A percentile compares a stretch with the other conserved stretches of the same genome.
phyloP scores from a whole-genome alignment of 2,888 invertebrate species.

The Ectemnius cavifrons region DNA sequence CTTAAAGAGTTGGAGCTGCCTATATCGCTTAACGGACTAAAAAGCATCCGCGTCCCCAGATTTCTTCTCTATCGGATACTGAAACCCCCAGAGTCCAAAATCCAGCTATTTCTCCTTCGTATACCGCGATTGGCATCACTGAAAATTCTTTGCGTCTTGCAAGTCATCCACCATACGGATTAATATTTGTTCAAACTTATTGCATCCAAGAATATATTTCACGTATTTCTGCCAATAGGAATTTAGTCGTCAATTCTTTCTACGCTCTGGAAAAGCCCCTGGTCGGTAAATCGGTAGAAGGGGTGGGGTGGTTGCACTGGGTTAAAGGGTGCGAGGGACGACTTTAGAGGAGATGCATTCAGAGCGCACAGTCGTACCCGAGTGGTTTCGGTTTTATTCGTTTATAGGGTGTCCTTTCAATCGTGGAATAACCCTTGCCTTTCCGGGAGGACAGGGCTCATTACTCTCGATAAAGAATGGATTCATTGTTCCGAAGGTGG shows the following conservation, averaged over 20 bases:
- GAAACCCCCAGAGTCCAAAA: neutral
- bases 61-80: neutral
- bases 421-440: constrained; percentile 66
- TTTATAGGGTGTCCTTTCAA: constrained; percentile 59
- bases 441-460: constrained; percentile 55
- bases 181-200: neutral
- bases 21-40: constrained; percentile 5
- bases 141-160: neutral
- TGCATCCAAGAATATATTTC: neutral
- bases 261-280: constrained; percentile 26
- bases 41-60: constrained; percentile 15
- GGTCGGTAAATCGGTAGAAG: constrained; percentile 7
- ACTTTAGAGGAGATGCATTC: constrained; percentile 39
- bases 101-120: neutral
- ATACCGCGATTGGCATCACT: neutral
- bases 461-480: constrained; percentile 56
- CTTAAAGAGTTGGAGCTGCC: constrained; percentile 68
- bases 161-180: neutral
- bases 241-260: neutral
- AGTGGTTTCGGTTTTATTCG: constrained; percentile 62
- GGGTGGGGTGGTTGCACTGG: neutral
- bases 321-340: constrained; percentile 45
- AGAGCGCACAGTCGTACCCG: constrained; percentile 20
- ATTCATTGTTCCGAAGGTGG: constrained; percentile 15
- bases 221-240: neutral